A percentile compares a stretch with the other conserved stretches of the same genome.
Evolutionary conservation across 2,797 vertebrate genomes (phyloP).

Genomic region (Garrulus glandarius): DNA sequence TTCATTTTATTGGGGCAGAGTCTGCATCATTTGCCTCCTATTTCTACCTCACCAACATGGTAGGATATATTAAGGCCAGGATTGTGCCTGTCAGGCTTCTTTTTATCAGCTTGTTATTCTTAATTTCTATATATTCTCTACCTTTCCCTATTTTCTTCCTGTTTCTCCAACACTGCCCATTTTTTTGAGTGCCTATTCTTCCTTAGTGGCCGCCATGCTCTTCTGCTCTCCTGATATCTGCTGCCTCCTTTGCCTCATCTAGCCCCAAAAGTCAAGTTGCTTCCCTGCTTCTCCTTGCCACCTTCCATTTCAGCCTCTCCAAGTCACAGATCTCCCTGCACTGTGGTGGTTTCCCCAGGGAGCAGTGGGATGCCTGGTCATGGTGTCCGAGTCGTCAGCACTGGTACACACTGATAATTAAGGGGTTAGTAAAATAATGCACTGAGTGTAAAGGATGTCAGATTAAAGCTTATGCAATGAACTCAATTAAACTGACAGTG

Average conservation of each 20-base stretch:
- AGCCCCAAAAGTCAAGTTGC: neutral
- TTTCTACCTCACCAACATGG: rapidly evolving
- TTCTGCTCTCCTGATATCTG: rapidly evolving
- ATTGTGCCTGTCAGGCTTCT: neutral
- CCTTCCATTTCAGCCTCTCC: neutral
- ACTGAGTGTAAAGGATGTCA: neutral
- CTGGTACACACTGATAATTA: neutral
- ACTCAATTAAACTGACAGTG: neutral
- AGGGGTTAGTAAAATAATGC: neutral
- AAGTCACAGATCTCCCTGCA: neutral
- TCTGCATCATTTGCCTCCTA: neutral
- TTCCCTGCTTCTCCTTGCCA: neutral
- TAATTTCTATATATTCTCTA: neutral
- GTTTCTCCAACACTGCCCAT: neutral
- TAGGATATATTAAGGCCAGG: neutral
- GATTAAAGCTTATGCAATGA: neutral
- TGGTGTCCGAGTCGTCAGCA: neutral
- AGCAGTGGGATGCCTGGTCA: rapidly evolving
- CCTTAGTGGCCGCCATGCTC: rapidly evolving
- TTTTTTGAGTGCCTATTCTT: neutral
- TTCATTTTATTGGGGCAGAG: neutral
- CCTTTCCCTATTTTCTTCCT: neutral
- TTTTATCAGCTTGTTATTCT: neutral
- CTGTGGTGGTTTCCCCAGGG: neutral
- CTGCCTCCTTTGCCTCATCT: neutral